Conservation (phyloP, 2,888 invertebrate species). For the Drosophila infuscata region DNA sequence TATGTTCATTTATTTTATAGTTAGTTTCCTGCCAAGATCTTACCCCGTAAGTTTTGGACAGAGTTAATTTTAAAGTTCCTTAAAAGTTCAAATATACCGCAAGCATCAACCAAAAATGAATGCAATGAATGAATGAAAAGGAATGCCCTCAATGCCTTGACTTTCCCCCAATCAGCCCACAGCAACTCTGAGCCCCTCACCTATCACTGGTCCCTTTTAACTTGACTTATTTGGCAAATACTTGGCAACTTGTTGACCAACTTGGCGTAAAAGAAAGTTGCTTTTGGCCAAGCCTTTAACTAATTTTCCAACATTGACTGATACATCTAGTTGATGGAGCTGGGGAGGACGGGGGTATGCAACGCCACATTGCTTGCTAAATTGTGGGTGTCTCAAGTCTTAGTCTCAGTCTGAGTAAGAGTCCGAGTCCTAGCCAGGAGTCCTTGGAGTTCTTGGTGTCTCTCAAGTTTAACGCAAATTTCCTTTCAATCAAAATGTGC, state of each 20-base stretch:
- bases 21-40: neutral
- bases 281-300: slow-evolving; percentile 59
- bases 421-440: slow-evolving; percentile 1
- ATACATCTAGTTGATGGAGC: slow-evolving; percentile 42
- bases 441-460: slow-evolving; percentile 27
- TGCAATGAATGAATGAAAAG: too few species aligned
- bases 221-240: slow-evolving; percentile 63
- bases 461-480: slow-evolving; percentile 70
- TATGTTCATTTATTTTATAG: neutral
- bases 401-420: neutral
- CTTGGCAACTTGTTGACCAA: slow-evolving; percentile 69
- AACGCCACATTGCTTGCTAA: slow-evolving; percentile 57
- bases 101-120: slow-evolving; percentile 3
- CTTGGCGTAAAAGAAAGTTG: slow-evolving; percentile 57
- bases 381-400: slow-evolving; percentile 9
- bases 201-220: slow-evolving; percentile 19
- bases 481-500: slow-evolving; percentile 79
- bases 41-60: neutral
- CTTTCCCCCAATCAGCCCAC: neutral
- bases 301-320: slow-evolving; percentile 74
- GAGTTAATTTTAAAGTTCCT: neutral
- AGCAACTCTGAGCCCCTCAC: neutral
- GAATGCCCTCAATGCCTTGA: slow-evolving; percentile 39
- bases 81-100: slow-evolving; percentile 21
- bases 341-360: neutral